These are phyloP conservation scores for Cordylochernes scorpioides DNA, from an alignment of 2,888 invertebrate species.

Conservation along the genomic window DNA sequence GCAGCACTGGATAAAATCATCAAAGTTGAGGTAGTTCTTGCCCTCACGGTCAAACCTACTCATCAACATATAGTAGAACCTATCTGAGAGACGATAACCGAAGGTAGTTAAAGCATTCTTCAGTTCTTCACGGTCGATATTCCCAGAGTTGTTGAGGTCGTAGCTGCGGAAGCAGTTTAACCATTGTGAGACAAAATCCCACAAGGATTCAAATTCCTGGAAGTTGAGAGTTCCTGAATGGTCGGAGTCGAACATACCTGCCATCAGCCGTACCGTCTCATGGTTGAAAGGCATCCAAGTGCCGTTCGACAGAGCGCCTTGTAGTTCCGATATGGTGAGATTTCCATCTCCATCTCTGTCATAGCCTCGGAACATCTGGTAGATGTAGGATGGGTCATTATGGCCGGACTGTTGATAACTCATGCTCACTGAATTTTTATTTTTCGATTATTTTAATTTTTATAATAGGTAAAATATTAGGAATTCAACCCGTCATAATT, in stretches of 20 bases:
- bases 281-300: slow-evolving; percentile 95
- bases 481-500: too few species aligned
- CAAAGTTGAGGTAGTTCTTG: slow-evolving; percentile 66
- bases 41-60: slow-evolving; percentile 51
- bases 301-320: slow-evolving; percentile 21
- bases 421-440: too few species aligned
- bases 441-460: too few species aligned
- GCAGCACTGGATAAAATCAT: slow-evolving; percentile 93
- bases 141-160: slow-evolving; percentile 60
- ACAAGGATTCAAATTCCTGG: slow-evolving; percentile 77
- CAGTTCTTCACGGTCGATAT: slow-evolving; percentile 70
- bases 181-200: slow-evolving; percentile 98
- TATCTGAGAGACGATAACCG: slow-evolving; percentile 44
- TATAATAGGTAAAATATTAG: too few species aligned
- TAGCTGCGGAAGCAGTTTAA: slow-evolving; percentile 79
- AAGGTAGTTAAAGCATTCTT: slow-evolving; percentile 65
- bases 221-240: slow-evolving; percentile 68
- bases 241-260: slow-evolving; percentile 65
- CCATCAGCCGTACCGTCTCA: slow-evolving; percentile 78
- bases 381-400: too few species aligned
- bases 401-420: too few species aligned
- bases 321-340: slow-evolving; percentile 2
- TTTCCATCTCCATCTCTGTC: slow-evolving; percentile 1
- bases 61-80: slow-evolving; percentile 47
- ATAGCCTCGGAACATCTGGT: background rate